Evolutionary conservation across 1,140 invertebrate genomes (phyloP), one percentile per base, ranked within the genome.

Genomic region (Papilio machaon): DNA sequence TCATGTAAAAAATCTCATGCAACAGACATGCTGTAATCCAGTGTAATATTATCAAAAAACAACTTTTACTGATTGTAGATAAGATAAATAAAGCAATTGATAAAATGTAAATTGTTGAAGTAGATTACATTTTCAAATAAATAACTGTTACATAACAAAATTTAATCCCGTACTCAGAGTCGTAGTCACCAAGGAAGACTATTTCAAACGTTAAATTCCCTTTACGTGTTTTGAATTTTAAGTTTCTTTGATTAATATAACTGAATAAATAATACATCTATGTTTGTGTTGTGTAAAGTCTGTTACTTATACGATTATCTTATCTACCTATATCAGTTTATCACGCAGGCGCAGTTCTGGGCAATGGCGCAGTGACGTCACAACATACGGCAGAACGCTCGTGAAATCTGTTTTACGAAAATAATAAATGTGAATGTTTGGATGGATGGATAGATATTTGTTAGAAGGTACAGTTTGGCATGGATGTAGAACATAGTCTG

Each of bases 311-410:
- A 70, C 64, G 30, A 35, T 70, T 70, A 70, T 70, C 64, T 70
- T 38, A 70, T 70, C 64, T 70, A 13, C 64, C 64, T 70, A 70
- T 70, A 30, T 70, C 30, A 70, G 11, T 35, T 54, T 54, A 35
- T 70, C 30, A 70, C 23, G 23, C 30, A 13, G 30, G 64, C 64
- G 64, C 64, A 70, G 64, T 38, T 35, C 10, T 38, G 64, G 30
- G 23, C 64, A 70, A 70, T 13, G 60, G 64, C 64, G 64, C 19
- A 67, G 60, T 70, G 64, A 70, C 64, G 64, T 70, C 64, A 70
- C 11, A 70, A 11, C 11, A 70, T 17, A 67, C 64, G 13, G 23
- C 64, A 17, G 2, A 38, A 70, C 13, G 30, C 30, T 1, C 4
- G 9, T 70, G 30, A 70, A 67, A 35, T 67, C 23, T 70, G 15